phyloP scores from a whole-genome alignment of 2,113 vertebrate species.

The Odocoileus virginianus region DNA sequence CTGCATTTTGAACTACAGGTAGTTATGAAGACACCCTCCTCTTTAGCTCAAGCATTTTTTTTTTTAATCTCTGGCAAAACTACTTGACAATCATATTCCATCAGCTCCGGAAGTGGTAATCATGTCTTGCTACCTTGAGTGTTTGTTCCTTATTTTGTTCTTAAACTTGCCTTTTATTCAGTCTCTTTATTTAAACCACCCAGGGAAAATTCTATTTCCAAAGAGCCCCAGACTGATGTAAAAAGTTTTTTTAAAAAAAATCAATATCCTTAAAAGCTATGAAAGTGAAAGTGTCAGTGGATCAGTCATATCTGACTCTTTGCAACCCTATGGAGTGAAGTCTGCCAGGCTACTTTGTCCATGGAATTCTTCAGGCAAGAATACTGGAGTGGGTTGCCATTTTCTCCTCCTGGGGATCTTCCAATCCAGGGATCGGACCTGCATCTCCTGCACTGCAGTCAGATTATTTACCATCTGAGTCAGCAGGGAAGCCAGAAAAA shows the following conservation, averaged over 20 bases:
- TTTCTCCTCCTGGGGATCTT: neutral
- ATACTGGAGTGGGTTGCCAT: neutral
- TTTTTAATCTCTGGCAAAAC: neutral
- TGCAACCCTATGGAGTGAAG: neutral
- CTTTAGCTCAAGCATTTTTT: neutral
- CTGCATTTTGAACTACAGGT: neutral
- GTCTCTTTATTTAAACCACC: neutral
- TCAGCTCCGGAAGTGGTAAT: neutral
- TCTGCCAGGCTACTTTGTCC: neutral
- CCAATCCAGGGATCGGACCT: neutral
- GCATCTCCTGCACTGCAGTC: neutral
- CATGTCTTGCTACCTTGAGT: neutral
- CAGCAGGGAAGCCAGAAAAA: neutral
- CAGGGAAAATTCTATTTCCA: neutral
- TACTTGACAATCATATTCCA: neutral
- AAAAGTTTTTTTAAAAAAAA: neutral
- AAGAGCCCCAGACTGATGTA: neutral
- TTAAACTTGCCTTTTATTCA: neutral
- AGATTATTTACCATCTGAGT: neutral
- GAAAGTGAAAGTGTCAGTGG: neutral
- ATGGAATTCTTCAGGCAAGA: neutral
- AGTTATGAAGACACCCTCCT: neutral
- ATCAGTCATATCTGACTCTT: neutral
- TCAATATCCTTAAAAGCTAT: neutral
- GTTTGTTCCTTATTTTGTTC: neutral